Evolutionary conservation across 2,888 invertebrate species (phyloP), one percentile per base, ranked within the genome.

Genomic region (Ctena decussata): DNA sequence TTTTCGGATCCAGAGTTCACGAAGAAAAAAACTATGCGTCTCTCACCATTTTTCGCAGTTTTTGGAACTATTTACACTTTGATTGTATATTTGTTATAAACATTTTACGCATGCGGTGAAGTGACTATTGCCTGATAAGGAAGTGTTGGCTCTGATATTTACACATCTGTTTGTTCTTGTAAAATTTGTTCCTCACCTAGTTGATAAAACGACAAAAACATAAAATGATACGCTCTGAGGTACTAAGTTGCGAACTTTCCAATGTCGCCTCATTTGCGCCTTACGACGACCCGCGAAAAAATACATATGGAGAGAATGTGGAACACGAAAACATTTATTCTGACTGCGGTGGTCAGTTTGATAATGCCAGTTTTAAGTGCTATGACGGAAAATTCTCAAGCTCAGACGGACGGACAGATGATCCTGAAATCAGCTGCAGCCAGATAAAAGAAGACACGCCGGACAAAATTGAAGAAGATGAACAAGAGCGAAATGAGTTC

Each of bases 151-250:
- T 18, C 44, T 71, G 60, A 69, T 76, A 86, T 86, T 86, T 83
- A 81, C 86, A 86, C 86, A 81, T 86, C 78, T 72, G 6, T 77
- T 80, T 83, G 77, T 80, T 69, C 65, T 49, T 77, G 49, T 18
- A 27, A 46, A 37, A 39, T 44, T 37, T 77, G 21, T 46, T 80
- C 82, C 75, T 37, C 85, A 88, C 82, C 44, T 84, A 39, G 41
- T 24, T 65, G 77, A 65, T 37, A 72, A 80, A 71, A 80, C 84
- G 74, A 85, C 73, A 80, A 88, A 85, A 82, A 46, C 49, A 72
- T 73, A 85, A 77, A 72, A 88, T 88, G 88, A 70, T 88, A 18
- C 88, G 86, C 46, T 65, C 85, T 5, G 88, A 88, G 37, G 88
- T 80, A n/a, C 57, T 80, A 18, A 85, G 30, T 44, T 88, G 88